Evolutionary conservation across 2,797 vertebrate species (phyloP).

Genomic region (Mergus octosetaceus): DNA sequence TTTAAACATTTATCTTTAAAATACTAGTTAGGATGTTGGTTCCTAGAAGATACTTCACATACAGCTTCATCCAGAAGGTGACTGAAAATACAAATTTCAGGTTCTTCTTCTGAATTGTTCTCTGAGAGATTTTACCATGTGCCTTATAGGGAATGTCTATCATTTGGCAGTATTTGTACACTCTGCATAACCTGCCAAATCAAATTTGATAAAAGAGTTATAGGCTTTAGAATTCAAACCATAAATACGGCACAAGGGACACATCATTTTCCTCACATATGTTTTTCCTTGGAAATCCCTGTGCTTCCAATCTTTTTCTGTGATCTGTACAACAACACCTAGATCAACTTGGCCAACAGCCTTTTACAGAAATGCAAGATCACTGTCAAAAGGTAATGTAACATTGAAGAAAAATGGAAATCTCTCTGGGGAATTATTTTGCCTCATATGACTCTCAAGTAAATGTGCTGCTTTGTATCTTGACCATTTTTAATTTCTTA

Average conservation of each 20-base stretch:
- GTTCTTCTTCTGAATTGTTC: neutral
- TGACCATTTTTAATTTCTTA: neutral
- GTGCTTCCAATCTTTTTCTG: neutral
- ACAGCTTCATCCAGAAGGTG: neutral
- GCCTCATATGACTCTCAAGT: slow-evolving; percentile 18
- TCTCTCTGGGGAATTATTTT: neutral
- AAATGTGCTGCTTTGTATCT: neutral
- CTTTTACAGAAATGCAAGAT: neutral
- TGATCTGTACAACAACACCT: neutral
- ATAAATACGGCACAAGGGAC: neutral
- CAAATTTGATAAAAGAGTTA: neutral
- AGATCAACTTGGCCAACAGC: neutral
- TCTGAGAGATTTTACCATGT: neutral
- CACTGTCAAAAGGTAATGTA: slow-evolving; percentile 29
- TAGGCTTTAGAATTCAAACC: neutral
- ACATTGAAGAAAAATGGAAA: slow-evolving; percentile 19
- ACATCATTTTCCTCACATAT: neutral
- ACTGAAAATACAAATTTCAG: neutral
- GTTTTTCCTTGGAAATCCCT: neutral
- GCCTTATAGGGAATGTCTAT: neutral
- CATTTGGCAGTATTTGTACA: neutral
- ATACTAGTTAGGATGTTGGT: neutral
- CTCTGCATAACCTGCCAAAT: neutral
- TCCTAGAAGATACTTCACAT: neutral
- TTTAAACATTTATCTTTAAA: neutral